Percentiles rank a stretch among this genome's conserved stretches.
Conservation (phyloP, 2,888 invertebrate genomes). For the Automeris io region DNA sequence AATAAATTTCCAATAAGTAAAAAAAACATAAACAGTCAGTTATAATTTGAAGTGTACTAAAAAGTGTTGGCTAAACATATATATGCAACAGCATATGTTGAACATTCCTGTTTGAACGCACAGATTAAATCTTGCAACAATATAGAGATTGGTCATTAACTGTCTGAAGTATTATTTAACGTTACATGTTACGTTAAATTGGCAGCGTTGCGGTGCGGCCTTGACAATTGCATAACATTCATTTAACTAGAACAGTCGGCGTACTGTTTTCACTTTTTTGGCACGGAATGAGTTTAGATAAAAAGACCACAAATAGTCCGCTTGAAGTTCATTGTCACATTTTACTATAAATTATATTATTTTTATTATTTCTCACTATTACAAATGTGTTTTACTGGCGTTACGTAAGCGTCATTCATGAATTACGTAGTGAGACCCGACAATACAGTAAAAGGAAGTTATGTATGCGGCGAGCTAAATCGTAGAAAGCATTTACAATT, state of each 20-base stretch:
- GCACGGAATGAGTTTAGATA: not conserved
- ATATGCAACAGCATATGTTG: no score
- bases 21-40: no score
- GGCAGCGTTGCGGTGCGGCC: not conserved
- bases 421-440: not conserved
- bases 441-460: not conserved
- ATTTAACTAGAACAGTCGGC: not conserved
- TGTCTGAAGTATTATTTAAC: not conserved
- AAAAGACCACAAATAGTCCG: not conserved
- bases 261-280: slow-evolving; percentile 1
- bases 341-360: not conserved
- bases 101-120: no score
- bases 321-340: slow-evolving; percentile 2
- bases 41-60: no score
- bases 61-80: no score
- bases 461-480: not conserved
- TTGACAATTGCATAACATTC: not conserved
- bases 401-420: slow-evolving; percentile 1
- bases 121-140: no score
- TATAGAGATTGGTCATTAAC: no score
- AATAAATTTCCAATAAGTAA: no score
- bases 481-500: not conserved
- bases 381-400: not conserved
- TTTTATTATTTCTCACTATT: no score
- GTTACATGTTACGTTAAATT: not conserved